phyloP scores from a whole-genome alignment of 2,797 vertebrate species.

The Intellagama lesueurii region DNA sequence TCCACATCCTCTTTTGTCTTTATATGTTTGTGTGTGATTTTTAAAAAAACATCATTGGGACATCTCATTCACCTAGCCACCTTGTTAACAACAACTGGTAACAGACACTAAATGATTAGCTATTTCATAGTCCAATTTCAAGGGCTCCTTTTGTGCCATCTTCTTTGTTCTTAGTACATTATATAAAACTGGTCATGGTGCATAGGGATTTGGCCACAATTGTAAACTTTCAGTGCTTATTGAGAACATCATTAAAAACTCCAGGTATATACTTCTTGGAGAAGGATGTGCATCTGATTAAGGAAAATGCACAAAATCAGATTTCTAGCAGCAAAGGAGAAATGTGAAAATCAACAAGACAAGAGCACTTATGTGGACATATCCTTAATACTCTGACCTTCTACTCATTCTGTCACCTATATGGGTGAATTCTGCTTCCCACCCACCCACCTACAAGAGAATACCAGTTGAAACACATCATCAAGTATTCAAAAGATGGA shows the following conservation, averaged over 20 bases:
- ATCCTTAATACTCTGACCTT: not conserved
- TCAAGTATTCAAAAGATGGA: not conserved
- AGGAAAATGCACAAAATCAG: not conserved
- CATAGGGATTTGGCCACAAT: not conserved
- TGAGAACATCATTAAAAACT: not conserved
- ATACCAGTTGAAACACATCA: not conserved
- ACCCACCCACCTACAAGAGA: not conserved
- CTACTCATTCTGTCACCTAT: not conserved
- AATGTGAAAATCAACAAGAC: not conserved
- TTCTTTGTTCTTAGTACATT: not conserved
- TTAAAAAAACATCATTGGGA: too few species aligned
- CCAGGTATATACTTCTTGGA: not conserved
- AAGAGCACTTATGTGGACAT: not conserved
- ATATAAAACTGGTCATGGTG: not conserved
- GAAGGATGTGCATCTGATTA: not conserved
- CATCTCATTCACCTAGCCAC: not conserved
- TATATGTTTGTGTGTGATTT: not conserved
- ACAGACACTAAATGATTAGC: not conserved
- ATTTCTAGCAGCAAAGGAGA: not conserved
- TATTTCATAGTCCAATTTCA: not conserved
- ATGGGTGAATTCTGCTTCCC: too few species aligned
- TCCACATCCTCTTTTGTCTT: not conserved
- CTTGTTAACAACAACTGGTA: not conserved
- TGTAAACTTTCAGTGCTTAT: not conserved
- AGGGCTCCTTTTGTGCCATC: not conserved